These are phyloP conservation scores for Lagenorhynchus albirostris DNA, from an alignment of 2,113 vertebrate genomes.

Conservation along the genomic window DNA sequence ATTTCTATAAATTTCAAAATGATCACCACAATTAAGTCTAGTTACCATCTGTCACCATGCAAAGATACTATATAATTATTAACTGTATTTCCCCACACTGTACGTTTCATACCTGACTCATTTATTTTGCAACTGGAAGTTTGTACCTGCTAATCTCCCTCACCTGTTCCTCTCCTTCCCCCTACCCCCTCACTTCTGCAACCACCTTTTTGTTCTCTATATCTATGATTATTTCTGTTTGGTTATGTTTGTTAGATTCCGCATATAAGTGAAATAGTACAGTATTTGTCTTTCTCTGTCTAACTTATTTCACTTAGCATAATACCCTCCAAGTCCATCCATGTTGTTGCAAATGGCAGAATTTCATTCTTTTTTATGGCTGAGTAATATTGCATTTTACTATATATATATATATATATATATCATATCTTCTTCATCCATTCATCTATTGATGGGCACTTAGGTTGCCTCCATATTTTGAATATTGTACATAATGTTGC, in stretches of 20 bases:
- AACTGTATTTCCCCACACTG: background rate
- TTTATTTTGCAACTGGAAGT: background rate
- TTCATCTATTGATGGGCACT: fast-evolving
- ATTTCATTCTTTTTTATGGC: background rate
- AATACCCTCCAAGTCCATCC: background rate
- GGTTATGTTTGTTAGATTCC: background rate
- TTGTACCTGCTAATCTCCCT: too few relatives aligned
- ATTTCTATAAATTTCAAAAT: too few relatives aligned
- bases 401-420: background rate
- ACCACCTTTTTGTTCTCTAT: background rate
- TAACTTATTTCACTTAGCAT: background rate
- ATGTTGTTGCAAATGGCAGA: background rate
- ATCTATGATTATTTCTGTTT: background rate
- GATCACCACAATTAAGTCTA: too few relatives aligned
- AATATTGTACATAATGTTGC: background rate
- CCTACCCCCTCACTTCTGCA: background rate
- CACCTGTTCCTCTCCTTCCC: background rate
- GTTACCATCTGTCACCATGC: too few relatives aligned
- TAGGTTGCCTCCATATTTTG: background rate
- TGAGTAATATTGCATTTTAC: background rate
- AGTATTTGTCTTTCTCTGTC: background rate
- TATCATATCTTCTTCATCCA: background rate
- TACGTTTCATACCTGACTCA: background rate
- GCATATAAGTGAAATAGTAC: background rate
- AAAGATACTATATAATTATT: background rate